Base-by-base conservation (phyloP, 2,113 vertebrate genomes). In the Thymallus thymallus region DNA sequence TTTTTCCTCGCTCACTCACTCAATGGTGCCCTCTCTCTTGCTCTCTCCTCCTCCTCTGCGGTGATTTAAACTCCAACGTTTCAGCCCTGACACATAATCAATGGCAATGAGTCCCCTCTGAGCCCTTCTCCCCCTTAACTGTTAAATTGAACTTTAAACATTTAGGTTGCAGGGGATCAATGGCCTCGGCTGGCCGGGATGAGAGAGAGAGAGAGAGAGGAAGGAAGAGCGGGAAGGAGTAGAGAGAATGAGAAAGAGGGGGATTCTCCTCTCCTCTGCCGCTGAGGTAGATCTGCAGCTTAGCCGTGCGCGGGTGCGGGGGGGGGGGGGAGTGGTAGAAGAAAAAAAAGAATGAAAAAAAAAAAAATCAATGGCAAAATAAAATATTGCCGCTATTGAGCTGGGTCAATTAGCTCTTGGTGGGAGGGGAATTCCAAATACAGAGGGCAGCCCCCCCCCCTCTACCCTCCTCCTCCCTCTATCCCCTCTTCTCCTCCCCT, bases 91-190 rank as follows among this genome's bases (percentile, higher is more conserved):
- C 94, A 94, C 90, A 94, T 94, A 95, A 95, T 95, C 94, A 92
- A 95, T 95, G 87, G 85, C 80, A 88, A 91, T 61, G 87, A 94
- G 93, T 94, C 94, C 91, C 94, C 94, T 93, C 22, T 76, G 93
- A 95, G 93, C 92, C 92, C 92, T 94, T 93, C 92, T 22, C 93
- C 91, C 94, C 93, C 93, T 93, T 93, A 94, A 94, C 94, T 93
- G 92, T 92, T 94, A 94, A 94, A 94, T 92, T 95, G 94, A 94
- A 95, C 93, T 95, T 93, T 93, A 94, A 94, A 93, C 84, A 85
- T 92, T 94, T 90, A 90, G 88, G 91, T 86, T 91, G 91, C 84
- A 81, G 85, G 87, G 92, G 91, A 94, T 94, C 94, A 93, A 95
- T 94, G 91, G 89, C 22, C 67, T 41, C 85, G 87, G 91, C 90